Evolutionary conservation across 2,888 invertebrate genomes (phyloP).

Genomic region (Pomacea canaliculata): DNA sequence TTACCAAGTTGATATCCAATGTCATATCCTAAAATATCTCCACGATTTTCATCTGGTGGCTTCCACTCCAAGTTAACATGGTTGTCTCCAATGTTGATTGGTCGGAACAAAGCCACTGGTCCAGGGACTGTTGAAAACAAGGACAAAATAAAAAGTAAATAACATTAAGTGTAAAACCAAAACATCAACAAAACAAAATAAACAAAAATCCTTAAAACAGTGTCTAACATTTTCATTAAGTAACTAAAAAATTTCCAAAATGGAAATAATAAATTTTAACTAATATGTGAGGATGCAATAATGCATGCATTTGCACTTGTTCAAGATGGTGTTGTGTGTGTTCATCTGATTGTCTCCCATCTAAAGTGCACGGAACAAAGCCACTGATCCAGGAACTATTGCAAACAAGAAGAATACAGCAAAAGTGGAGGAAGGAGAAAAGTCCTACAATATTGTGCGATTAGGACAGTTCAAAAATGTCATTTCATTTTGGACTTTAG

Average conservation of each 20-base stretch:
- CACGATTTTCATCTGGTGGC: conserved; percentile 92
- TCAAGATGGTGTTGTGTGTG: no score
- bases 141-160: background rate
- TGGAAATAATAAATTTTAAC: background rate
- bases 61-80: conserved; percentile 84
- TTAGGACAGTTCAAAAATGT: no score
- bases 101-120: conserved; percentile 51
- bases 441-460: no score
- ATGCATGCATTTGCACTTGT: no score
- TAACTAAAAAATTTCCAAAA: background rate
- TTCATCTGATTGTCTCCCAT: no score
- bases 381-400: no score
- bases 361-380: no score
- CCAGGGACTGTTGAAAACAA: conserved; percentile 50
- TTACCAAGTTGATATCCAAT: conserved; percentile 85
- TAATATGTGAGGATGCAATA: no score
- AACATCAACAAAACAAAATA: background rate
- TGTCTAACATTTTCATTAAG: background rate
- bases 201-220: background rate
- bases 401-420: no score
- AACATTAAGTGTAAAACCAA: background rate
- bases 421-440: no score
- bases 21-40: conserved; percentile 90
- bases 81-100: conserved; percentile 61
- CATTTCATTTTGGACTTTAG: no score